phyloP scores from a whole-genome alignment of 2,113 vertebrate species.

The Shinisaurus crocodilurus region DNA sequence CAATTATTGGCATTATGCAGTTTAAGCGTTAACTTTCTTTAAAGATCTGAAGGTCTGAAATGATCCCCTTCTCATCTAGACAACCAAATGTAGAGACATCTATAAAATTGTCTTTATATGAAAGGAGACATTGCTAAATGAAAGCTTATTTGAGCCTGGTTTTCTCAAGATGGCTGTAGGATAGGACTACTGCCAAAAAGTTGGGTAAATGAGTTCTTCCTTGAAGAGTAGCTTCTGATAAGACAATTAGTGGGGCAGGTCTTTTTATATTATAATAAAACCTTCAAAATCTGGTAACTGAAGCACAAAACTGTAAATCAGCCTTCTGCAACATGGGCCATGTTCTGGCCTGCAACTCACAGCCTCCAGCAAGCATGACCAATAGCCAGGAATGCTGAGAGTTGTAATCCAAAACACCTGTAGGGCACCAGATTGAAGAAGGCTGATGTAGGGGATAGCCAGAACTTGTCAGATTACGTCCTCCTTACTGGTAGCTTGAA shows the following conservation, averaged over 20 bases:
- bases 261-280: background rate
- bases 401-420: background rate
- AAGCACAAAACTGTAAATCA: background rate
- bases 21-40: background rate
- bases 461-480: background rate
- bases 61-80: background rate
- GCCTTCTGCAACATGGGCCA: too few relatives aligned
- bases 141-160: background rate
- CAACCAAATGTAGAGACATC: background rate
- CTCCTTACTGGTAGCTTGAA: background rate
- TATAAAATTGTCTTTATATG: background rate
- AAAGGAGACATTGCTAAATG: background rate
- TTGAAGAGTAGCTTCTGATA: background rate
- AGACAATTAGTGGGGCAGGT: background rate
- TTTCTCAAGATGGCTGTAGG: background rate
- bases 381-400: background rate
- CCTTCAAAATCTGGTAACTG: background rate
- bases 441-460: too few relatives aligned
- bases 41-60: background rate
- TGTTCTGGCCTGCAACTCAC: too few relatives aligned
- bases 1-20: background rate
- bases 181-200: background rate
- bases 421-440: too few relatives aligned
- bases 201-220: background rate
- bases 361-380: too few relatives aligned